Evolutionary conservation across 2,113 vertebrate genomes (phyloP).

Genomic region (Oncorhynchus mykiss): DNA sequence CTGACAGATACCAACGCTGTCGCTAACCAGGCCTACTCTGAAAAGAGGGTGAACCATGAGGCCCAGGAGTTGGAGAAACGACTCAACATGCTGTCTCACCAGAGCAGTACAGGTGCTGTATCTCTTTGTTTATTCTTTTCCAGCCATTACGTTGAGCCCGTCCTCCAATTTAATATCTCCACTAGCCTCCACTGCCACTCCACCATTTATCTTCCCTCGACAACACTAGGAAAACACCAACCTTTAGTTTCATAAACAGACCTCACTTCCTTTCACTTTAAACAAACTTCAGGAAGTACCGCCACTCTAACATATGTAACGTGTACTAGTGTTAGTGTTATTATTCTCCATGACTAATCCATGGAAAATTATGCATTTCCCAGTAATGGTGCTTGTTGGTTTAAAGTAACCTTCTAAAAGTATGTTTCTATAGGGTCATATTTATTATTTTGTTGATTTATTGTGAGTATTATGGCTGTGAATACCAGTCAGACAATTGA

Average conservation of each 20-base stretch:
- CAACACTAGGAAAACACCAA: neutral
- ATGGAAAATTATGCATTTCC: neutral
- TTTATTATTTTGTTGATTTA: slow-evolving; percentile 1
- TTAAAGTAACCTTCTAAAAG: neutral
- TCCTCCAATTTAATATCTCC: no score
- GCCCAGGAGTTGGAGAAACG: slow-evolving; percentile 89
- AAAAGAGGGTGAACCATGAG: slow-evolving; percentile 86
- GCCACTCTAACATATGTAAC: neutral
- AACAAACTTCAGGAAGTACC: neutral
- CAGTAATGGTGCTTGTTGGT: neutral
- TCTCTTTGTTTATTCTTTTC: neutral
- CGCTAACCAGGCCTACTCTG: slow-evolving; percentile 66
- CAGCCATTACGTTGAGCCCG: no score
- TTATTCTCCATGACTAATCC: neutral
- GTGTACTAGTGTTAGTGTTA: neutral
- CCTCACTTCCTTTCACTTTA: no score
- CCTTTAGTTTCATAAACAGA: no score
- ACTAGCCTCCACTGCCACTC: no score
- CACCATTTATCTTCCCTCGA: neutral
- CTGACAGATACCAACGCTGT: slow-evolving; percentile 74
- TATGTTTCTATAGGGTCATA: no score
- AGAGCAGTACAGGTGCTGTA: slow-evolving; percentile 81
- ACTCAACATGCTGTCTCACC: slow-evolving; percentile 86
- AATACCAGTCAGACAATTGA: neutral
- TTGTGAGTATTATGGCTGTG: slow-evolving; percentile 8